Base-by-base conservation (phyloP, 2,113 vertebrate genomes). In the Aldabrachelys gigantea region DNA sequence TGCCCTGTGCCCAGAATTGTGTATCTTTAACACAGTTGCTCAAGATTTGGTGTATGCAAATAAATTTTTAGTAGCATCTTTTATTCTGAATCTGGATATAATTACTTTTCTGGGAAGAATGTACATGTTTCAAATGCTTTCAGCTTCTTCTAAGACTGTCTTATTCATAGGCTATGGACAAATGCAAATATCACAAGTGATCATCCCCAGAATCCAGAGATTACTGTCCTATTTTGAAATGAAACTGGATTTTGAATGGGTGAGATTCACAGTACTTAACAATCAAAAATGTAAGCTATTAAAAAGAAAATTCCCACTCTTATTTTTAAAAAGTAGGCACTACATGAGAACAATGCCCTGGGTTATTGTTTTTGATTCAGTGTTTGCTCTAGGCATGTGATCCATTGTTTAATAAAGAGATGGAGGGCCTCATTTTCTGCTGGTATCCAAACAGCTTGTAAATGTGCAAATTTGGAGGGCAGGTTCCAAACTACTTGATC, bases 301-400 rank as follows among this genome's bases (percentile, higher is more conserved):
- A 35, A 91, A 95, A 95, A 91, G 76, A 19, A 3, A 94, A 78
- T 2, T 38, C n/a, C 35, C 54, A 54, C 54, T 91, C 31, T 59
- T 80, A 72, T 35, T 93, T 88, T 41, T 72, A 85, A 92, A 81
- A 81, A 44, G 27, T 21, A 89, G 85, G 56, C 14, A 69, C 89
- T 17, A 22, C 52, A 76, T 85, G 76, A 94, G 89, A 89, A 92
- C 53, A 76, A 83, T 97, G 93, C 86, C 49, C 76, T 79, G 3
- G 47, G 16, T 49, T 94, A 54, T 93, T 94, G 95, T 59, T 94
- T 98, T 96, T 89, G 82, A 97, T 92, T 95, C 88, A 88, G 69
- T 88, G 84, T 88, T 96, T 72, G 56, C 24, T 91, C n/a, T 84
- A 81, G 80, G 95, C 72, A 96, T 1, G 12, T 93, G 57, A 85